phyloP scores from a whole-genome alignment of 1,140 invertebrate species.

The Capitella teleta region DNA sequence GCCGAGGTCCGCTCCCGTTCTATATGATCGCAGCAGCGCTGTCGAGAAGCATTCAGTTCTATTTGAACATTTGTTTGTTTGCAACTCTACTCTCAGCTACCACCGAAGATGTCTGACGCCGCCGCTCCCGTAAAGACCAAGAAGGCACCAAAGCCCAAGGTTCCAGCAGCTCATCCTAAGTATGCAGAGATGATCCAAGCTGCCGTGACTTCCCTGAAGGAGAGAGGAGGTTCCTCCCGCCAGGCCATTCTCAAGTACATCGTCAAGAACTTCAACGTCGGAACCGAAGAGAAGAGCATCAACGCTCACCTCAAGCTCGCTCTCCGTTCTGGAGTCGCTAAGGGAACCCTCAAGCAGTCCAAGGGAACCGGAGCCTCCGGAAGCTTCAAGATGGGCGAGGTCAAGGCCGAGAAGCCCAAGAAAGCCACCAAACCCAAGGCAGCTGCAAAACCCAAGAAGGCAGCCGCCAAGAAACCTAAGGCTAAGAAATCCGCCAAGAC shows the following conservation, averaged over 20 bases:
- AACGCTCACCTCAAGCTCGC: conserved; percentile 28
- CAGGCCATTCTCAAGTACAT: conserved; percentile 17
- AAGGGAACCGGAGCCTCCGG: conserved; percentile 25
- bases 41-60: too few relatives aligned
- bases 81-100: too few relatives aligned
- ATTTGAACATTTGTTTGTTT: too few relatives aligned
- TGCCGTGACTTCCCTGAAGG: conserved; percentile 11
- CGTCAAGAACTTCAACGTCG: conserved; percentile 30
- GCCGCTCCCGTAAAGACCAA: not conserved
- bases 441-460: not conserved
- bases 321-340: conserved; percentile 26
- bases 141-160: not conserved
- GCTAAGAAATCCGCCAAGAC: conserved; percentile 26
- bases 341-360: conserved; percentile 25
- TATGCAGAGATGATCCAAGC: conserved; percentile 15
- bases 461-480: not conserved
- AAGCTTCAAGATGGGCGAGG: conserved; percentile 17
- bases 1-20: too few relatives aligned
- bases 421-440: not conserved
- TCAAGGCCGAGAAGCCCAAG: conserved; percentile 2
- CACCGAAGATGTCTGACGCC: too few relatives aligned
- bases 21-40: too few relatives aligned
- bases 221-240: conserved; percentile 14
- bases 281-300: conserved; percentile 23
- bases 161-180: conserved; percentile 10